Evolutionary conservation across 2,888 invertebrate genomes (phyloP).

Genomic region (Zaprionus obscuricornis): DNA sequence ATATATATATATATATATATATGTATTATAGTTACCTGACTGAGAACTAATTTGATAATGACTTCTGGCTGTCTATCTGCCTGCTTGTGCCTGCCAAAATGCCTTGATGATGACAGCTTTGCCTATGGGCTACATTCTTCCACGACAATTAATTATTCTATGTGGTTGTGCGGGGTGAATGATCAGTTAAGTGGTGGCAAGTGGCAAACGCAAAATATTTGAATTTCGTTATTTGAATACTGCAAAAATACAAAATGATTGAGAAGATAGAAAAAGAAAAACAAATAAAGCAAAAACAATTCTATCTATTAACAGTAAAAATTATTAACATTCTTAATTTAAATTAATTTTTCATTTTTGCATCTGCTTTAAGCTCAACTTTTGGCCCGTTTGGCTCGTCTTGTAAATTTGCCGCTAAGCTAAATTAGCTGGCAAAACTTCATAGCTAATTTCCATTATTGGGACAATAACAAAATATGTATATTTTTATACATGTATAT

Average conservation of each 20-base stretch:
- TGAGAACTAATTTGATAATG: conserved; percentile 21
- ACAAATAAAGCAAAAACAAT: conserved; percentile 3
- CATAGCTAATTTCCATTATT: conserved; percentile 57
- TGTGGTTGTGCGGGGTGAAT: conserved; percentile 58
- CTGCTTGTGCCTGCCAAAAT: not conserved
- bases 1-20: too few species aligned
- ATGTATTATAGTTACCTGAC: too few species aligned
- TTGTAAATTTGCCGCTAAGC: conserved; percentile 22
- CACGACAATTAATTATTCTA: conserved; percentile 54
- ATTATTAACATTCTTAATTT: conserved; percentile 41
- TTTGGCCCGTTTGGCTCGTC: conserved; percentile 13
- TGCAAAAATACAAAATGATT: too few species aligned
- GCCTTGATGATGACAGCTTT: not conserved
- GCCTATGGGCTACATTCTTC: conserved; percentile 3
- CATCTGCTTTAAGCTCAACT: conserved; percentile 48
- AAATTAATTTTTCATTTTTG: conserved; percentile 40
- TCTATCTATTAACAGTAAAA: conserved; percentile 41
- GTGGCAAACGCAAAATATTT: conserved; percentile 21
- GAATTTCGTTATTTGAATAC: conserved; percentile 11
- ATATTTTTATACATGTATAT: too few species aligned
- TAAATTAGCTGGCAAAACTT: conserved; percentile 48
- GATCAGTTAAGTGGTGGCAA: conserved; percentile 67
- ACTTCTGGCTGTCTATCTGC: too few species aligned
- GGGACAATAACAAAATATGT: conserved; percentile 1
- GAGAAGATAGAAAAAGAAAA: conserved; percentile 1